These are phyloP conservation scores for Conus betulinus DNA, from an alignment of 1,140 invertebrate genomes.

Conservation along the genomic window DNA sequence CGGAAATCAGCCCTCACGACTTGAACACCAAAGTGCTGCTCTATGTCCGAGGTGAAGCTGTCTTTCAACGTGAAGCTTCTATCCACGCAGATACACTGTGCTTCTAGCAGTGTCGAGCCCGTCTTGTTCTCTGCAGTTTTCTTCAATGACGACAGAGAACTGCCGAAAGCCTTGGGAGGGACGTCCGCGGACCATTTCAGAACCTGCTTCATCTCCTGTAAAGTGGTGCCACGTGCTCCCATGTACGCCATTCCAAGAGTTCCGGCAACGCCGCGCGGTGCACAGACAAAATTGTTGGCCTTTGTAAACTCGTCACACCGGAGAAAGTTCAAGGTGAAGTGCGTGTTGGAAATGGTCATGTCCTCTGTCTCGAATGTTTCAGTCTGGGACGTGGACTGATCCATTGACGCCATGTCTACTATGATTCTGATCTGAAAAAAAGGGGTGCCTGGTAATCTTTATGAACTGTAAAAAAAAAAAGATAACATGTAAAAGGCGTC, in stretches of 20 bases:
- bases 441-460: no score
- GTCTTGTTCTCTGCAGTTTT: no score
- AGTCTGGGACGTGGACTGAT: background rate
- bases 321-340: constrained; percentile 35
- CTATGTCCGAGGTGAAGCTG: constrained; percentile 32
- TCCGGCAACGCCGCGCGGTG: constrained; percentile 81
- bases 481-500: no score
- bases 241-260: constrained; percentile 82
- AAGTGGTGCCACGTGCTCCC: constrained; percentile 82
- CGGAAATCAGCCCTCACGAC: constrained; percentile 20
- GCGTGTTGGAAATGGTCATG: constrained; percentile 17
- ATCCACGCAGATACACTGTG: constrained; percentile 41
- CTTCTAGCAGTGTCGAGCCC: constrained; percentile 28
- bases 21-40: constrained; percentile 33
- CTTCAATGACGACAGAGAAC: constrained; percentile 40
- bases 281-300: constrained; percentile 79
- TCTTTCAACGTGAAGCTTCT: constrained; percentile 20
- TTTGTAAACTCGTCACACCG: background rate
- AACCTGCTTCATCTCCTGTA: constrained; percentile 78
- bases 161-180: constrained; percentile 37
- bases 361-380: background rate
- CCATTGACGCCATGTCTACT: constrained; percentile 13
- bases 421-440: background rate
- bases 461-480: no score
- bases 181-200: constrained; percentile 41